Conservation (phyloP, 2,797 vertebrate species). For the Halcyon badia region DNA sequence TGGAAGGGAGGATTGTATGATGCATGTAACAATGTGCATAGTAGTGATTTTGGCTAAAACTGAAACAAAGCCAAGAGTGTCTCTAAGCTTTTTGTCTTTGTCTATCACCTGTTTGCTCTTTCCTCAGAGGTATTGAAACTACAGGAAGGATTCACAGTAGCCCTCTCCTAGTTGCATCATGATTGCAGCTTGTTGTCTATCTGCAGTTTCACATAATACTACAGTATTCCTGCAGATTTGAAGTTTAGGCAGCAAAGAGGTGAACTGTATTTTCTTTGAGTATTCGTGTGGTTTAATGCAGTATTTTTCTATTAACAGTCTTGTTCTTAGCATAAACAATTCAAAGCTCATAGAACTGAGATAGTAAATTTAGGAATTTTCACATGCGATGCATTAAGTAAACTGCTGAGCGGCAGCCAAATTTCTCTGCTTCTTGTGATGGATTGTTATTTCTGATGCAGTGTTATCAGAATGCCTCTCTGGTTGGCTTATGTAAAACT, state of each 20-base stretch:
- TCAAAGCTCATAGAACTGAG: background rate
- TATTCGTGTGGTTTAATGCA: background rate
- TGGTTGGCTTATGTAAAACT: background rate
- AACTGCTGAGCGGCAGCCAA: constrained; percentile 1
- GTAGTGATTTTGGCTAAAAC: background rate
- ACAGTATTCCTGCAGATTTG: background rate
- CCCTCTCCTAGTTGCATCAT: background rate
- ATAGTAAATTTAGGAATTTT: background rate
- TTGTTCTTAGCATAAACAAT: background rate
- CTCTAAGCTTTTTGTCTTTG: background rate
- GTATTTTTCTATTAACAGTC: background rate
- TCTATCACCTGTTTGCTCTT: background rate
- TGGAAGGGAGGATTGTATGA: background rate
- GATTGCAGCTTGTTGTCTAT: background rate
- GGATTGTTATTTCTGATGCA: background rate
- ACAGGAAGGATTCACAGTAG: background rate
- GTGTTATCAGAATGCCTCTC: background rate
- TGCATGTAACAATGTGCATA: fast-evolving
- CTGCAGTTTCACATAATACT: background rate
- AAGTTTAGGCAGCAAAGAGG: background rate
- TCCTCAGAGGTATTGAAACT: background rate
- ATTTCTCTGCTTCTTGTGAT: background rate
- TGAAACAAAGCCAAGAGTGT: background rate
- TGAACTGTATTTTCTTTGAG: background rate
- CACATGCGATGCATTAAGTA: background rate